phyloP scores from a whole-genome alignment of 2,888 invertebrate genomes.

The Drosophila anceps region DNA sequence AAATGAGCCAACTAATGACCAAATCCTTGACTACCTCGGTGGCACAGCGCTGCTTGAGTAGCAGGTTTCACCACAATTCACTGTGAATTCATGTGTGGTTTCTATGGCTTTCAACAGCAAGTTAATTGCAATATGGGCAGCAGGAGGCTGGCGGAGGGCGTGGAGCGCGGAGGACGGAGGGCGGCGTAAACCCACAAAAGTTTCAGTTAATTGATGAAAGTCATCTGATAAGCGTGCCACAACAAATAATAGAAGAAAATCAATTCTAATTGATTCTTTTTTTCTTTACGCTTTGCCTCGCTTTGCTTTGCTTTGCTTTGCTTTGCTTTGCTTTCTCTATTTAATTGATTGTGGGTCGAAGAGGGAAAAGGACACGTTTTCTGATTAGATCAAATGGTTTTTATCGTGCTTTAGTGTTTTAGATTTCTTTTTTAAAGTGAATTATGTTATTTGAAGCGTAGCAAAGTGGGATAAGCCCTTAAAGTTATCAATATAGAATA shows the following conservation, averaged over 20 bases:
- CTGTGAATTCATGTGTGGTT: slow-evolving; percentile 7
- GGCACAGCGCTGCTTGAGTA: neutral
- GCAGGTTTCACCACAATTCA: slow-evolving; percentile 19
- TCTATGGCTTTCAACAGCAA: slow-evolving; percentile 30
- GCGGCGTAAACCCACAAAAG: slow-evolving; percentile 31
- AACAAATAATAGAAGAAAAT: slow-evolving; percentile 29
- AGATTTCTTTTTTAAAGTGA: neutral
- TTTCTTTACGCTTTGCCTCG: too few relatives aligned
- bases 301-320: slow-evolving; percentile 6
- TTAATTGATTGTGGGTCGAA: slow-evolving; percentile 21
- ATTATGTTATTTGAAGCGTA: neutral
- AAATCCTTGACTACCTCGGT: slow-evolving; percentile 3
- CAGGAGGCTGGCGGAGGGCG: neutral
- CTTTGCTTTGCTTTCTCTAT: slow-evolving; percentile 4
- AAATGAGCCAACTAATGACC: slow-evolving; percentile 46
- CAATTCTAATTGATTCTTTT: slow-evolving; percentile 30
- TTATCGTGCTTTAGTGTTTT: neutral
- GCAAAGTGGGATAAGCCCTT: too few relatives aligned
- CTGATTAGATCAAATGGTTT: slow-evolving; percentile 1
- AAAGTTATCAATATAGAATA: neutral
- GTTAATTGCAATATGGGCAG: slow-evolving; percentile 32
- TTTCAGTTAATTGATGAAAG: slow-evolving; percentile 40
- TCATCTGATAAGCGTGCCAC: slow-evolving; percentile 25
- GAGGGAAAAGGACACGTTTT: slow-evolving; percentile 17
- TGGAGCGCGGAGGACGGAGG: too few relatives aligned